Evolutionary conservation across 2,797 vertebrate genomes (phyloP).

Genomic region (Siniperca undulata): DNA sequence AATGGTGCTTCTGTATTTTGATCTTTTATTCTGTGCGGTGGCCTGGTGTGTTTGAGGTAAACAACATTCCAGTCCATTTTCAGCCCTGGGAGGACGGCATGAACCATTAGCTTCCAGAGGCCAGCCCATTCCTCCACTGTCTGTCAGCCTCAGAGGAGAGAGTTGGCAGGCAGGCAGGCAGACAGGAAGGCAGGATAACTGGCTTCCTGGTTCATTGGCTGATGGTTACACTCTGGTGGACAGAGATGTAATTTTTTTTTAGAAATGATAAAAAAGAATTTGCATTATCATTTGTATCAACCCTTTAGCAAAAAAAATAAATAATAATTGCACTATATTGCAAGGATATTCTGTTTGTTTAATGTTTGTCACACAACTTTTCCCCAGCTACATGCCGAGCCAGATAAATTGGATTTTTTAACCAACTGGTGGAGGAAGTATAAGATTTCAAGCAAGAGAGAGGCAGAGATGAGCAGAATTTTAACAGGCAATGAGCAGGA

Average conservation of each 20-base stretch:
- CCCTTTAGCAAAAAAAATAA: constrained; percentile 14
- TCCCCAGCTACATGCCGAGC: constrained; percentile 20
- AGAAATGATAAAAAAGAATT: too few relatives aligned
- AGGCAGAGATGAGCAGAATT: constrained; percentile 24
- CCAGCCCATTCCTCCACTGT: constrained; percentile 60
- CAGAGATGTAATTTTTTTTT: constrained; percentile 38
- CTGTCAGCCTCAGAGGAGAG: constrained; percentile 55
- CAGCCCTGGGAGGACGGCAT: constrained; percentile 72
- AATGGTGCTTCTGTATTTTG: constrained; percentile 51
- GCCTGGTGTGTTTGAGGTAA: constrained; percentile 75
- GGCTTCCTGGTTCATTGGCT: constrained; percentile 68
- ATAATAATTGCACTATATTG: not conserved
- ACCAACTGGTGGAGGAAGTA: constrained; percentile 15
- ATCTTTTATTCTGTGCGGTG: constrained; percentile 31
- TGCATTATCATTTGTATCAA: constrained; percentile 48
- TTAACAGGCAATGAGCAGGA: not conserved
- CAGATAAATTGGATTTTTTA: constrained; percentile 27
- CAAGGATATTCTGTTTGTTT: constrained; percentile 37
- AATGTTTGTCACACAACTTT: constrained; percentile 34
- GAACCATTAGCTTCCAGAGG: constrained; percentile 75
- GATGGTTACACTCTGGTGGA: constrained; percentile 68
- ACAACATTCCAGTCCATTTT: constrained; percentile 80
- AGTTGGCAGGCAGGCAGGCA: constrained; percentile 49
- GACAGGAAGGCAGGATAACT: constrained; percentile 21
- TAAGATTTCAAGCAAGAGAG: constrained; percentile 26